phyloP scores from a whole-genome alignment of 2,797 vertebrate species.

The Agapornis canus region DNA sequence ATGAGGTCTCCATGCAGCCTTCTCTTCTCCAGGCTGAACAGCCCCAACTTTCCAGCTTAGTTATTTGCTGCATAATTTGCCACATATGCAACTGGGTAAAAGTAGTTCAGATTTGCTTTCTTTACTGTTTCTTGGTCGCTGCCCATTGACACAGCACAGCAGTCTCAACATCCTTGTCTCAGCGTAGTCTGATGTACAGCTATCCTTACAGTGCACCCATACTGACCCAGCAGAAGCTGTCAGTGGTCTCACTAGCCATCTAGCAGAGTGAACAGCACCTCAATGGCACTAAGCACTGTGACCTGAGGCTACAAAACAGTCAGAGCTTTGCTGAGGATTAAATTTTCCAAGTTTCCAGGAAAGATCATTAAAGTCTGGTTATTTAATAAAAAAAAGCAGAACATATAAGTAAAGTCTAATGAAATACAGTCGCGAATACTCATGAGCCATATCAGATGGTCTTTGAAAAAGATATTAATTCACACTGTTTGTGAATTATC shows the following conservation, averaged over 20 bases:
- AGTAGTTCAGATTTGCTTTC: neutral
- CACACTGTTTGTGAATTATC: neutral
- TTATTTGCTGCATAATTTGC: neutral
- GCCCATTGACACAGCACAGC: neutral
- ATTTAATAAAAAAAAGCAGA: neutral
- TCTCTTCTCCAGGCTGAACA: too few relatives aligned
- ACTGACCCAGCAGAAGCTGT: neutral
- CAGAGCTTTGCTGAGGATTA: neutral
- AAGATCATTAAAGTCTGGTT: neutral
- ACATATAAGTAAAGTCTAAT: neutral
- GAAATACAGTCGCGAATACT: neutral
- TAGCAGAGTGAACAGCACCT: neutral
- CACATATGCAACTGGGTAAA: neutral
- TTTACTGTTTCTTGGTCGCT: neutral
- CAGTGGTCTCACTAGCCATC: neutral
- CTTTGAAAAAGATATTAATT: neutral
- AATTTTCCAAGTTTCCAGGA: neutral
- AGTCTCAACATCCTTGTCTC: neutral
- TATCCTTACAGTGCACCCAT: accelerated
- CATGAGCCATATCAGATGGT: neutral
- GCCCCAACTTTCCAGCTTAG: neutral
- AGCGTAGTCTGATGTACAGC: neutral
- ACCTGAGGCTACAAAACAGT: neutral
- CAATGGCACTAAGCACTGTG: neutral
- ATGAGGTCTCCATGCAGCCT: too few relatives aligned